phyloP scores from a whole-genome alignment of 2,888 invertebrate genomes.

The Melanophora roralis region DNA sequence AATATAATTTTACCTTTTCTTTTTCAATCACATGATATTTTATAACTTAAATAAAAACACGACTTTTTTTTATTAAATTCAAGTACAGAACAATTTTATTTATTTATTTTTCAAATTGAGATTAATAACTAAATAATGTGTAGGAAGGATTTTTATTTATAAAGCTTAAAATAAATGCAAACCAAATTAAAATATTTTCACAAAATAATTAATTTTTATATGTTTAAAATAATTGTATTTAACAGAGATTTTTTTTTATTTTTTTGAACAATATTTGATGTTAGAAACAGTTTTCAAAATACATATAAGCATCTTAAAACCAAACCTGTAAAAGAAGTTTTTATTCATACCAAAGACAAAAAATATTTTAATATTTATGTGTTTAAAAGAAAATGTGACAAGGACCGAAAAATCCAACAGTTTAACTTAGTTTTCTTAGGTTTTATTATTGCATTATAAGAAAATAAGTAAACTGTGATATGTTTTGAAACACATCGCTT shows the following conservation, averaged over 20 bases:
- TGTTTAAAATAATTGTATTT: constrained; percentile 22
- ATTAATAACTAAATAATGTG: constrained; percentile 3
- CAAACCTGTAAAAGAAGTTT: constrained; percentile 49
- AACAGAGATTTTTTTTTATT: constrained; percentile 30
- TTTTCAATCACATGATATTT: too few species aligned
- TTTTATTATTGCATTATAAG: constrained; percentile 5
- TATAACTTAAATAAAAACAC: too few species aligned
- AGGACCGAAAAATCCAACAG: constrained; percentile 78
- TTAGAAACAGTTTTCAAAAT: constrained; percentile 24
- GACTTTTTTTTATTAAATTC: constrained; percentile 20
- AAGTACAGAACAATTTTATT: constrained; percentile 35
- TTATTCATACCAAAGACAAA: constrained; percentile 61
- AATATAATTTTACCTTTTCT: too few species aligned
- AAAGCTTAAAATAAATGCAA: constrained; percentile 48
- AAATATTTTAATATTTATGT: constrained; percentile 57
- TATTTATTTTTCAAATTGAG: constrained; percentile 17
- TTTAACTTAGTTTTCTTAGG: constrained; percentile 60
- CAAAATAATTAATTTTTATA: constrained; percentile 19
- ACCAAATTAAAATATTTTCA: constrained; percentile 46
- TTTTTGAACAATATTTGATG: constrained; percentile 18
- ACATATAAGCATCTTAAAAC: constrained; percentile 38
- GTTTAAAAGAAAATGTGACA: constrained; percentile 67
- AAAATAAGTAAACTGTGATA: constrained; percentile 70
- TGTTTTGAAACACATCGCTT: constrained; percentile 73
- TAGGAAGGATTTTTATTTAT: not conserved